A percentile compares a stretch with the other conserved stretches of the same genome.
phyloP scores from a whole-genome alignment of 2,888 invertebrate species.

The Gasteruption jaculator region DNA sequence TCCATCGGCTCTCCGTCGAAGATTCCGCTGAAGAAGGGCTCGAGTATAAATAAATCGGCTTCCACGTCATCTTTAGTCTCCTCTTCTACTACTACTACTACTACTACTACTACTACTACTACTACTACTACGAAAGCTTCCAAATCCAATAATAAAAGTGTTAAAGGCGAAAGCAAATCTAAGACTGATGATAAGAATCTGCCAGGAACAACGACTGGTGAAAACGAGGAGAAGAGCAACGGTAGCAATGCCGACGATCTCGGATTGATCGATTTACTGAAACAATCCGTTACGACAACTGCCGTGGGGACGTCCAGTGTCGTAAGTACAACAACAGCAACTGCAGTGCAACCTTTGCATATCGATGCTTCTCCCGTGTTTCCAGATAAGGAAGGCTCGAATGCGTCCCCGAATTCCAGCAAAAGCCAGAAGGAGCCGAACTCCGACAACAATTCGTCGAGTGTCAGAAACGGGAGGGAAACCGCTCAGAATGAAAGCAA shows the following conservation, averaged over 20 bases:
- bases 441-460: too few relatives aligned
- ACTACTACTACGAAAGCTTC: background rate
- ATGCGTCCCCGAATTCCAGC: constrained; percentile 15
- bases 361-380: constrained; percentile 37
- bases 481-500: too few relatives aligned
- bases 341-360: constrained; percentile 44
- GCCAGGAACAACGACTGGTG: constrained; percentile 9
- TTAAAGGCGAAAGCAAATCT: constrained; percentile 6
- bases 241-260: constrained; percentile 16
- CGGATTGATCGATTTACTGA: constrained; percentile 37
- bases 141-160: constrained; percentile 3
- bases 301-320: constrained; percentile 41
- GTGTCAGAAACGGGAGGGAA: too few relatives aligned
- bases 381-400: constrained; percentile 27
- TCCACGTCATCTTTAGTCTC: constrained; percentile 19
- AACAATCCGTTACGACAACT: constrained; percentile 36
- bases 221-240: constrained; percentile 9
- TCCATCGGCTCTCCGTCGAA: constrained; percentile 36
- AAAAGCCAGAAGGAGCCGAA: constrained; percentile 15
- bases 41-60: constrained; percentile 25
- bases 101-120: constrained; percentile 15
- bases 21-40: constrained; percentile 38
- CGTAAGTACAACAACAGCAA: constrained; percentile 44
- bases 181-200: constrained; percentile 16
- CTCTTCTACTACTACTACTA: too few relatives aligned